These are phyloP conservation scores for Steinernema hermaphroditum DNA, from an alignment of 2,888 invertebrate genomes.

Conservation along the genomic window DNA sequence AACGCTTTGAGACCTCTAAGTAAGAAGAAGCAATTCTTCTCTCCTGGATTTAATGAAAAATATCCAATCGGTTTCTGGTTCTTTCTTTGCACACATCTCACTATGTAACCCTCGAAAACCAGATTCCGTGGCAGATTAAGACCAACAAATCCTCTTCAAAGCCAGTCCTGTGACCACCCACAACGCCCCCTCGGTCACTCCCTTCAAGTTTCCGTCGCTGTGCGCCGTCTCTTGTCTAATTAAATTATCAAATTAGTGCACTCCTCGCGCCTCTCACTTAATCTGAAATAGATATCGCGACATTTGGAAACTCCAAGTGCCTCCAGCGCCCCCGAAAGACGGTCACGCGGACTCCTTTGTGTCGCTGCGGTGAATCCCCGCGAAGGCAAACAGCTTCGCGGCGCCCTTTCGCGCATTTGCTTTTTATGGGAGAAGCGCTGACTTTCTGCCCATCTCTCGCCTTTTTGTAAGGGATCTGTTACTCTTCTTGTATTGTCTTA, in stretches of 20 bases:
- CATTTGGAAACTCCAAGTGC: constrained; percentile 11
- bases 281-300: constrained; percentile 29
- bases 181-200: too few relatives aligned
- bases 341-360: neutral
- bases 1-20: too few relatives aligned
- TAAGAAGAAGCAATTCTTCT: too few relatives aligned
- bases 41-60: too few relatives aligned
- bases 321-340: neutral
- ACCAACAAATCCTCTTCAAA: too few relatives aligned
- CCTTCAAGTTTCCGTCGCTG: neutral
- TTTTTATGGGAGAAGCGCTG: neutral
- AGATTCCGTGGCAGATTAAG: too few relatives aligned
- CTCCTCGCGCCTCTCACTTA: neutral
- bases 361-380: too few relatives aligned
- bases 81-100: too few relatives aligned
- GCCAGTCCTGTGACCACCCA: too few relatives aligned
- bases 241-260: constrained; percentile 19
- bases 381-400: neutral
- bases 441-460: neutral
- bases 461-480: neutral
- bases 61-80: too few relatives aligned
- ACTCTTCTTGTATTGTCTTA: neutral
- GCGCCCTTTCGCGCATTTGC: neutral
- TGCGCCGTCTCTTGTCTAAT: neutral
- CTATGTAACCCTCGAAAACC: too few relatives aligned